Percentiles rank a stretch among this genome's conserved stretches.
Conservation (phyloP, 1,140 invertebrate species). For the Bombus pascuorum region DNA sequence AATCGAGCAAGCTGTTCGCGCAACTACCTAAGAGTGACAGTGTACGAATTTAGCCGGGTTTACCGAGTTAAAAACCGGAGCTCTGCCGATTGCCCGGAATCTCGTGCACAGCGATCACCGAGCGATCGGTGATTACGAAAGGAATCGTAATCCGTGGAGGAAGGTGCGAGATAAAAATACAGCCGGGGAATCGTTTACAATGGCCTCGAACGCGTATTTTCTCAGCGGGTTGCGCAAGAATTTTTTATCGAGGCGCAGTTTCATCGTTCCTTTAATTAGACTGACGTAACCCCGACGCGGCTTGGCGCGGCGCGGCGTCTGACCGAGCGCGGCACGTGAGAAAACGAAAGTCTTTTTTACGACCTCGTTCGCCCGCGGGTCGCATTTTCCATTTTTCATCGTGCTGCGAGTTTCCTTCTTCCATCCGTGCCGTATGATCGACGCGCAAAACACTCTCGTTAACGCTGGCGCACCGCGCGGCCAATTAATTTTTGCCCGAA, state of each 20-base stretch:
- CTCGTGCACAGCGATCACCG: no score
- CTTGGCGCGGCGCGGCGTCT: conserved; percentile 25
- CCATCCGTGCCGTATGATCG: not conserved
- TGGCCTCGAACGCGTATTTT: conserved; percentile 36
- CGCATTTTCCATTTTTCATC: conserved; percentile 7
- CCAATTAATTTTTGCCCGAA: conserved; percentile 45
- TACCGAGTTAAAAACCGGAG: no score
- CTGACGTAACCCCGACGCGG: conserved; percentile 34
- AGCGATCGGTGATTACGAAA: not conserved
- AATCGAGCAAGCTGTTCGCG: no score
- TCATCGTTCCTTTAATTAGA: conserved; percentile 45
- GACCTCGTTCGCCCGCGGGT: conserved; percentile 1
- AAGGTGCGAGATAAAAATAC: not conserved
- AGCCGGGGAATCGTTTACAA: conserved; percentile 14
- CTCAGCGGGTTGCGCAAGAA: conserved; percentile 52
- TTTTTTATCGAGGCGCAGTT: conserved; percentile 54
- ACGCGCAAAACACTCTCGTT: not conserved
- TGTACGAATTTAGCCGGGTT: no score
- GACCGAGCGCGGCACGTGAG: conserved; percentile 47
- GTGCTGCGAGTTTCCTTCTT: not conserved
- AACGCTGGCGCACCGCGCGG: not conserved
- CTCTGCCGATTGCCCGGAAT: not conserved
- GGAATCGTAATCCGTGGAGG: not conserved
- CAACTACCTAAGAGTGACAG: no score
- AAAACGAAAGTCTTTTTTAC: conserved; percentile 62